Evolutionary conservation across 2,888 invertebrate species (phyloP), one percentile per base, ranked within the genome.

Genomic region (Clistopyga incitator): DNA sequence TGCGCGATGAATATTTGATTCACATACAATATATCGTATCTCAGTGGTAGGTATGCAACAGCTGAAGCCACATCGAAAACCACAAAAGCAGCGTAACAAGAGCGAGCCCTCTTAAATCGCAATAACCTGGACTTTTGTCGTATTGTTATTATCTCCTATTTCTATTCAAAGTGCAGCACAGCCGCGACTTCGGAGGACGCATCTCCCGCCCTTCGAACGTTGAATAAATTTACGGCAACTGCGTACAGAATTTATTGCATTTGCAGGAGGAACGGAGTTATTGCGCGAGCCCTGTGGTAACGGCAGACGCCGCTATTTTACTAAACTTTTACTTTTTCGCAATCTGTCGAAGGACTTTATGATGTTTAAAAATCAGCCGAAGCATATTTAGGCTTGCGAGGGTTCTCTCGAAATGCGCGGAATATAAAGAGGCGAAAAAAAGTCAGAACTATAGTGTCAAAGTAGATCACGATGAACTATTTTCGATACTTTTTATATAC

Each of bases 191-290:
- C 42, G 20, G n/a, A 15, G n/a, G 18, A n/a, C 68, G 38, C 20
- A 25, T 47, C 29, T 25, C 52, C 3, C 25, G 70, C 6, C 29
- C 25, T 29, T 56, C 61, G 38, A 78, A 54, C 18, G 54, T 65
- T 38, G 23, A 78, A 71, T 64, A 47, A 68, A 54, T 54, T 72
- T 72, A 65, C 71, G 54, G 52, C 47, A 13, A 54, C 71, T 65
- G 64, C 50, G 72, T 78, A 29, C 56, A 65, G 45, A 72, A 78
- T 61, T 71, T 25, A 78, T 78, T 65, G 71, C 71, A 56, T 72
- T 78, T 56, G 6, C 77, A 42, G 29, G 38, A 25, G 2, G 8
- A 20, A 52, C 6, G 10, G 50, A 77, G 56, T 68, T n/a, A 38
- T 61, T 2, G 47, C 61, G 45, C 61, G 61, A 78, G 50, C 52